A percentile compares a stretch with the other conserved stretches of the same genome.
Evolutionary conservation across 1,140 invertebrate species (phyloP).

Genomic region (Aphelinus certus): DNA sequence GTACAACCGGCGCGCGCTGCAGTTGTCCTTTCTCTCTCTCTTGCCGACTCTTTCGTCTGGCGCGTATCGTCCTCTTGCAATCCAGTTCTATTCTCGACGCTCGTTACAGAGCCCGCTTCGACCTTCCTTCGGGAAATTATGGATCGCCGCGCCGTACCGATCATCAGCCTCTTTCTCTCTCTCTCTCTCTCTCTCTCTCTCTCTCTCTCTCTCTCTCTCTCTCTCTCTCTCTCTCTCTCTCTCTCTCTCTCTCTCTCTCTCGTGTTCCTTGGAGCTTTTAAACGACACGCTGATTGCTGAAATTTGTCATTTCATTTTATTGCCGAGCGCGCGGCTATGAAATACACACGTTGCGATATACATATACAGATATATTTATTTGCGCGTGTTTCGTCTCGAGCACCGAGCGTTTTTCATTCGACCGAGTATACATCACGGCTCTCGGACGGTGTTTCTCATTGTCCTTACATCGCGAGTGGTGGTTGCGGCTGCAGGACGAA

Average conservation of each 20-base stretch:
- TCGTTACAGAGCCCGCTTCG: slow-evolving; percentile 6
- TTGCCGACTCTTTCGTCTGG: slow-evolving; percentile 10
- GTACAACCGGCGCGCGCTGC: not conserved
- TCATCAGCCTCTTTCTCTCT: not conserved
- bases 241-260: not conserved
- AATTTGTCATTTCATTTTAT: not conserved
- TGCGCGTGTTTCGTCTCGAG: too few species aligned
- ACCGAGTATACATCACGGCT: not conserved
- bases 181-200: not conserved
- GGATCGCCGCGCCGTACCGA: not conserved
- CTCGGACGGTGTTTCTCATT: too few species aligned
- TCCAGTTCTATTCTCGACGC: slow-evolving; percentile 40
- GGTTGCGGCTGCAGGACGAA: too few species aligned
- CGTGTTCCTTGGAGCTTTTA: too few species aligned
- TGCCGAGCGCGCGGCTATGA: too few species aligned
- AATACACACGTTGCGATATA: too few species aligned
- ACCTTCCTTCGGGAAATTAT: not conserved
- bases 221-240: not conserved
- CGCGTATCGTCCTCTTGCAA: slow-evolving; percentile 42
- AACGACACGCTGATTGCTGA: too few species aligned
- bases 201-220: not conserved
- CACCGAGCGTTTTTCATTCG: too few species aligned
- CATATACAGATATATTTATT: too few species aligned
- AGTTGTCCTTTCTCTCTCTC: slow-evolving; percentile 12
- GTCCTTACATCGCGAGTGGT: too few species aligned